A percentile compares a stretch with the other conserved stretches of the same genome.
These are phyloP conservation scores for Sphaerophoria taeniata DNA, from an alignment of 2,888 invertebrate genomes.

Conservation along the genomic window DNA sequence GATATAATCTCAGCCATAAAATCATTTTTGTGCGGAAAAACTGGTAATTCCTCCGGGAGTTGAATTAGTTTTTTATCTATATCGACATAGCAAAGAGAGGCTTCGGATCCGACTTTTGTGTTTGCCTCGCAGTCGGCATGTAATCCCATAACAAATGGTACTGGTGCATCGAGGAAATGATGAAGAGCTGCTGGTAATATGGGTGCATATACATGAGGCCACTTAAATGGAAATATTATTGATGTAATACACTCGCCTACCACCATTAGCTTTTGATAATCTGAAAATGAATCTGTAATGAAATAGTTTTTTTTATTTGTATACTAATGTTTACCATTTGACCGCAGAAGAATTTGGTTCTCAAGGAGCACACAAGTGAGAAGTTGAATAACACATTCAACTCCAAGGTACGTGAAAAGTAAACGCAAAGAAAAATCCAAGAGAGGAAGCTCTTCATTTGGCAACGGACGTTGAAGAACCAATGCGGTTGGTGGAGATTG, in stretches of 20 bases:
- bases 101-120: slow-evolving; percentile 89
- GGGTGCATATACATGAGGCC: slow-evolving; percentile 99
- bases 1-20: slow-evolving; percentile 93
- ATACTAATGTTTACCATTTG: slow-evolving; percentile 88
- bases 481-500: slow-evolving; percentile 87
- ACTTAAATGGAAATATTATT: slow-evolving; percentile 96
- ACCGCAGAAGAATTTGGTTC: slow-evolving; percentile 97
- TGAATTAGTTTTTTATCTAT: slow-evolving; percentile 96
- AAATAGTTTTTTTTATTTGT: background rate
- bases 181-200: slow-evolving; percentile 97
- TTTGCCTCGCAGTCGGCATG: slow-evolving; percentile 86
- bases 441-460: slow-evolving; percentile 93
- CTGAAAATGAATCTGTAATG: slow-evolving; percentile 83
- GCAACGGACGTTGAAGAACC: slow-evolving; percentile 90
- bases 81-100: slow-evolving; percentile 97
- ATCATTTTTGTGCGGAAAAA: slow-evolving; percentile 94
- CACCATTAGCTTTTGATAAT: slow-evolving; percentile 97
- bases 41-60: slow-evolving; percentile 96
- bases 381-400: slow-evolving; percentile 95
- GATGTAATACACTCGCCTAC: slow-evolving; percentile 97
- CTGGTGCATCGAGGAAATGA: slow-evolving; percentile 99
- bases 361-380: slow-evolving; percentile 98
- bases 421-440: slow-evolving; percentile 96
- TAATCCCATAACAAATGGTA: slow-evolving; percentile 99
- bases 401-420: slow-evolving; percentile 94